Evolutionary conservation across 23 tunicate species (phyloP).

Genomic region (Ascidia mentula): DNA sequence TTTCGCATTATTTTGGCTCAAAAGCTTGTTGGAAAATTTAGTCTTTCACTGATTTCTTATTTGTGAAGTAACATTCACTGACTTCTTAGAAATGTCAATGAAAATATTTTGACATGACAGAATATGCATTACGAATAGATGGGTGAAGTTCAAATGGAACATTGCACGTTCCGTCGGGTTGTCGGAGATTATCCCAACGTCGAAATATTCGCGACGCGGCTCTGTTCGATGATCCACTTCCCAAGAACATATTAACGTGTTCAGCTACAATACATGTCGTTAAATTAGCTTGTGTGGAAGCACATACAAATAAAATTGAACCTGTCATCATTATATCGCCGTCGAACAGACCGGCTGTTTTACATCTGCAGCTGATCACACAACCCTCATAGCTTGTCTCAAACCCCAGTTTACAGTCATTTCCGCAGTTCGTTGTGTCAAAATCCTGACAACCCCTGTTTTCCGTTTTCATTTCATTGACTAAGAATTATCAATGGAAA

Average conservation of each 20-base stretch:
- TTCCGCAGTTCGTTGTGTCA: neutral
- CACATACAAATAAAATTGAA: neutral
- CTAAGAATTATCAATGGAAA: neutral
- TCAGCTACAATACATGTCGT: neutral
- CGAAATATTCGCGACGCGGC: conserved; percentile 9
- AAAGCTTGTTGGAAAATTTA: too few species aligned
- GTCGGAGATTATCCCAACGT: conserved; percentile 35
- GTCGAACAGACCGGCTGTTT: conserved; percentile 10
- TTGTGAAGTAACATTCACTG: neutral
- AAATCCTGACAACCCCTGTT: neutral
- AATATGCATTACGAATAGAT: neutral
- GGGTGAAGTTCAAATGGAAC: conserved; percentile 3
- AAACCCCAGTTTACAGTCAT: conserved; percentile 16
- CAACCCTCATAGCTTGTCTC: conserved; percentile 17
- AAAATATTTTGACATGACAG: too few species aligned
- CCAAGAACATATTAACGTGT: conserved; percentile 19
- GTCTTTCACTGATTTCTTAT: neutral
- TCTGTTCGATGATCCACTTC: neutral
- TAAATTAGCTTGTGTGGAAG: neutral
- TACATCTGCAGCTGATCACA: conserved; percentile 4
- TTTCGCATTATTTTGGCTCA: too few species aligned
- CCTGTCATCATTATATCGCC: conserved; percentile 33
- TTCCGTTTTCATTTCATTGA: neutral
- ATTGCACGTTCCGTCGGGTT: conserved; percentile 17
- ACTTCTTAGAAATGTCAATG: neutral